Evolutionary conservation across 2,888 invertebrate genomes (phyloP), one percentile per base, ranked within the genome.

Genomic region (Eurytoma californica): DNA sequence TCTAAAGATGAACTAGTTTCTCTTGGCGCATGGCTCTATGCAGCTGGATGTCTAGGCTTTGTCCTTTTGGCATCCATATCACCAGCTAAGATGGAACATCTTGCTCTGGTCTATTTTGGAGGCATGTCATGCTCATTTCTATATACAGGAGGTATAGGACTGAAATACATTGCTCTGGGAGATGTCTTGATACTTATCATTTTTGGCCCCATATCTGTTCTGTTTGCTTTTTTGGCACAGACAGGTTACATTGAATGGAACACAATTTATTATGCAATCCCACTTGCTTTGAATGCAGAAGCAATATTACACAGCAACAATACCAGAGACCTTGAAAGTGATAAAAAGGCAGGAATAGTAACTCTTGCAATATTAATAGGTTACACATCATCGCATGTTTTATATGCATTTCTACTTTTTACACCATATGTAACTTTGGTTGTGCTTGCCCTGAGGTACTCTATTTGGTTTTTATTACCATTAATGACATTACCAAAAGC

Each of bases 261-360:
- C 65, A 96, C 97, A 0, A 95, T 98, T 85, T 95, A 97, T 86
- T 98, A 98, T 91, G 97, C 98, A 30, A 94, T 98, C 86, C 98
- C 98, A 7, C 91, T 98, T 81, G 98, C 98, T 13, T 91, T 98
- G 28, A 98, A 97, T 87, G 97, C 97, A 1, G 98, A 98, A 90
- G 98, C 98, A 69, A 98, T 98, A 87, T 92, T 98, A 77, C 98
- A 98, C 89, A 96, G 97, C 87, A 98, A 98, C 89, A 98, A 98
- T 89, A 97, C 97, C 0, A 93, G 98, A 83, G 98, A 98, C 91
- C 93, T 96, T 84, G 97, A 97, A 87, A 94, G 94, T 79, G 98
- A 98, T 88, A 93, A 94, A 81, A 94, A 94, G 88, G 98, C 96
- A 67, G 97, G 97, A 82, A 97, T 98, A 86, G 97, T 98, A 0